Conservation (phyloP, 1,140 invertebrate genomes). For the Zaprionus vittiger region DNA sequence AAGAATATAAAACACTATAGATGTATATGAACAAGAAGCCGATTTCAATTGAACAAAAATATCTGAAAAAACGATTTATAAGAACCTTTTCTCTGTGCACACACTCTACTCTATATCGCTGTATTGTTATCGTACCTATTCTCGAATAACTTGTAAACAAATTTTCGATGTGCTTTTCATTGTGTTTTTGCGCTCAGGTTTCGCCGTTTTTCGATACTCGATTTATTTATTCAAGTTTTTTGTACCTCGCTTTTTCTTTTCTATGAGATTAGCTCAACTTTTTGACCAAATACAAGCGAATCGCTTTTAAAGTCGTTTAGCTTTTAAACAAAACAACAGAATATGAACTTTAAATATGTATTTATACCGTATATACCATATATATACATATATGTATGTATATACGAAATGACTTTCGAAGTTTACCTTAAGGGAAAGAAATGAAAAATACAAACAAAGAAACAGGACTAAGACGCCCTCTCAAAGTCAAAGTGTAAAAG, state of each 20-base stretch:
- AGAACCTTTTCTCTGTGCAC: conserved; percentile 29
- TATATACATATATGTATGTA: conserved; percentile 26
- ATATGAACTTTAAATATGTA: conserved; percentile 23
- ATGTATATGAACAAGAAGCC: not conserved
- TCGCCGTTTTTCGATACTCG: conserved; percentile 49
- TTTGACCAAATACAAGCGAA: conserved; percentile 44
- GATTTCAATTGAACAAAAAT: conserved; percentile 36
- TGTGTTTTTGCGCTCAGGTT: conserved; percentile 48
- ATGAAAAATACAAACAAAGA: conserved; percentile 2
- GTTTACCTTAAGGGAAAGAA: conserved; percentile 4
- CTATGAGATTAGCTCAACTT: conserved; percentile 43
- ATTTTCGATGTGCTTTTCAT: conserved; percentile 69
- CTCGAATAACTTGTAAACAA: conserved; percentile 49
- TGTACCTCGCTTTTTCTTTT: conserved; percentile 45
- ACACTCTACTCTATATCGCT: conserved; percentile 44
- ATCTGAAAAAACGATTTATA: conserved; percentile 1
- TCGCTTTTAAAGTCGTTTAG: conserved; percentile 41
- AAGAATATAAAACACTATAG: not conserved
- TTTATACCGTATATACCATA: conserved; percentile 34
- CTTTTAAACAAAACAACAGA: conserved; percentile 44
- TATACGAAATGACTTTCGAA: conserved; percentile 11
- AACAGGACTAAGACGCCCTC: not conserved
- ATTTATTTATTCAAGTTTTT: conserved; percentile 28
- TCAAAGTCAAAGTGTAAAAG: not conserved
- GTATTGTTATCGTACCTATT: conserved; percentile 14